Evolutionary conservation across 2,797 vertebrate species (phyloP).

Genomic region (Myotis myotis): DNA sequence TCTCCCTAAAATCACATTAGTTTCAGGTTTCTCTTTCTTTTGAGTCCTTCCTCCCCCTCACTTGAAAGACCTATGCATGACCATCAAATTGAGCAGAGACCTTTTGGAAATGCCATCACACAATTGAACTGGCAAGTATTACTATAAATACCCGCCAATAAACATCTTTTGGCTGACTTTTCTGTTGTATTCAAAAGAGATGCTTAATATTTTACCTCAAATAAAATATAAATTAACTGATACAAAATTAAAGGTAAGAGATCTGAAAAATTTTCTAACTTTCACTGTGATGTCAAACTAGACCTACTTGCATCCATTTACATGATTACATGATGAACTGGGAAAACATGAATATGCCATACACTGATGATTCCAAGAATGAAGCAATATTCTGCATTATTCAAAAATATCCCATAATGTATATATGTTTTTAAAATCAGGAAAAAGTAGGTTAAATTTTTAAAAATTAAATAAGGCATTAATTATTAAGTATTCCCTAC

Average conservation of each 20-base stretch:
- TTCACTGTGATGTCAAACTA: conserved; percentile 69
- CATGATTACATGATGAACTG: conserved; percentile 70
- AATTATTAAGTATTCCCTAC: conserved; percentile 21
- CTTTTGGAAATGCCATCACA: not conserved
- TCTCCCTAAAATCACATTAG: conserved; percentile 4
- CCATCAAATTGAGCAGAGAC: not conserved
- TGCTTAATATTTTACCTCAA: conserved; percentile 68
- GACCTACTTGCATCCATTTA: conserved; percentile 66
- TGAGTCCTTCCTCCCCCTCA: not conserved
- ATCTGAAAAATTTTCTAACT: conserved; percentile 76
- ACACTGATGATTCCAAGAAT: conserved; percentile 41
- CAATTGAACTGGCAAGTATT: not conserved
- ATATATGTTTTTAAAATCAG: not conserved
- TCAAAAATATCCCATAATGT: conserved; percentile 12
- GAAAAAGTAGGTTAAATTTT: not conserved
- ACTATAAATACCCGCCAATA: not conserved
- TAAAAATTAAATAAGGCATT: conserved; percentile 1
- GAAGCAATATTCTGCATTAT: not conserved
- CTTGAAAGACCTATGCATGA: not conserved
- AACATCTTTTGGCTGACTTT: conserved; percentile 1
- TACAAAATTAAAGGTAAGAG: conserved; percentile 75
- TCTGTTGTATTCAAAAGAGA: conserved; percentile 37
- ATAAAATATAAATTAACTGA: conserved; percentile 76
- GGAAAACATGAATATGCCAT: conserved; percentile 55
- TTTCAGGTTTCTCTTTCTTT: conserved; percentile 9